Conservation (phyloP, 2,888 invertebrate species). For the Blomia tropicalis region DNA sequence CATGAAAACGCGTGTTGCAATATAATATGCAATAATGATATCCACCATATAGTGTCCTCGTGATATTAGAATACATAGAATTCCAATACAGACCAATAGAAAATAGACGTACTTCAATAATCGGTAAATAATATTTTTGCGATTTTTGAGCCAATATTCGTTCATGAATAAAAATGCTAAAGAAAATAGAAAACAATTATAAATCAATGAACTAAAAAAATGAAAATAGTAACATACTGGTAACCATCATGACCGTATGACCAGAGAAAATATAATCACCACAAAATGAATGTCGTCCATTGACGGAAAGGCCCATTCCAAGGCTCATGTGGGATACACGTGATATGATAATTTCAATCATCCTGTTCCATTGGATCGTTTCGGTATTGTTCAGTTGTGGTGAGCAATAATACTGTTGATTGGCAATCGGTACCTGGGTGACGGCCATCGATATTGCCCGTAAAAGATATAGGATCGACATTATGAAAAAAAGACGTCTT, state of each 20-base stretch:
- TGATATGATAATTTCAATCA: constrained; percentile 26
- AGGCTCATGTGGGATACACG: constrained; percentile 59
- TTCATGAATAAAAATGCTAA: constrained; percentile 22
- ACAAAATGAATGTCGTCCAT: constrained; percentile 76
- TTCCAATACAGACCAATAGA: constrained; percentile 41
- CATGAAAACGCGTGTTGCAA: constrained; percentile 76
- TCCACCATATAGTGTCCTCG: constrained; percentile 74
- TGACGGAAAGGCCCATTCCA: constrained; percentile 73
- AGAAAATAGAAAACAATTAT: neutral
- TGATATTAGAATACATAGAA: constrained; percentile 61
- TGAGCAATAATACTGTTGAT: constrained; percentile 67
- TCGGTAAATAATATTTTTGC: neutral
- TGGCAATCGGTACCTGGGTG: constrained; percentile 68
- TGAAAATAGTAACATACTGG: constrained; percentile 55
- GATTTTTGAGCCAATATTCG: constrained; percentile 24
- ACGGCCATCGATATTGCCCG: constrained; percentile 75
- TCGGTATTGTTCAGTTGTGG: constrained; percentile 40
- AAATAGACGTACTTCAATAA: constrained; percentile 22
- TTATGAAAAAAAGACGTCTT: constrained; percentile 59
- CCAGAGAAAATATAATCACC: constrained; percentile 86
- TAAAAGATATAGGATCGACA: constrained; percentile 62
- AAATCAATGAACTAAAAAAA: neutral
- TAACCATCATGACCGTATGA: constrained; percentile 54
- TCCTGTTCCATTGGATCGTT: constrained; percentile 3
- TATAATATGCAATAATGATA: constrained; percentile 73